These are phyloP conservation scores for Haliclona indistincta DNA, from an alignment of 37 sponge, comb jelly and placozoan genomes.

Conservation along the genomic window DNA sequence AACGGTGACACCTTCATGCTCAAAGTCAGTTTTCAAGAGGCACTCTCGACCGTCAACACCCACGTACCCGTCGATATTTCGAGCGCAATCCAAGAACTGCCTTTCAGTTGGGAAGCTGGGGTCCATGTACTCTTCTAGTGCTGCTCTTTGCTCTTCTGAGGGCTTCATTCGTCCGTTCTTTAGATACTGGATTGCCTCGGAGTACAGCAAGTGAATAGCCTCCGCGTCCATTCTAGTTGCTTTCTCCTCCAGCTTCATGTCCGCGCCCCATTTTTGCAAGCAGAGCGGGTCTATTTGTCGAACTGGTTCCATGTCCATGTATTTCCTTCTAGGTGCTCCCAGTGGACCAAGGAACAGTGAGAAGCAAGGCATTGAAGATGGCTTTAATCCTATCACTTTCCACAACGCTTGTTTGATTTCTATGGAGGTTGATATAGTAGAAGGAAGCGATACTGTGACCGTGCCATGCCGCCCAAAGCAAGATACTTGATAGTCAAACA, in stretches of 20 bases:
- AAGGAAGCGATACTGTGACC: background rate
- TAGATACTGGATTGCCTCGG: constrained; percentile 9
- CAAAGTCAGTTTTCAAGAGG: background rate
- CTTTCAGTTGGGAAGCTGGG: constrained; percentile 54
- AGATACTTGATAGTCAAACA: too few relatives aligned
- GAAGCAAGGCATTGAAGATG: constrained; percentile 4
- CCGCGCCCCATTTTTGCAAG: constrained; percentile 15
- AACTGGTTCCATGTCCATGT: background rate
- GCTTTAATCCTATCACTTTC: constrained; percentile 12
- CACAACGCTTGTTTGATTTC: background rate
- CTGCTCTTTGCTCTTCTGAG: constrained; percentile 1
- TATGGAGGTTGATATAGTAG: background rate
- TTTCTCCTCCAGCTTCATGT: constrained; percentile 27
- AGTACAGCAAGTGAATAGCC: constrained; percentile 29
- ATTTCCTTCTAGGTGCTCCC: background rate
- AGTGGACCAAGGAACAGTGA: constrained; percentile 17
- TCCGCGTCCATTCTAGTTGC: constrained; percentile 14
- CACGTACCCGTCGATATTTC: constrained; percentile 8
- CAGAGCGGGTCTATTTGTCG: background rate
- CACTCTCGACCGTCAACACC: background rate
- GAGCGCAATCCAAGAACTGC: constrained; percentile 41
- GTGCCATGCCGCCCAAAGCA: constrained; percentile 7
- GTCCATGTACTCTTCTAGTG: constrained; percentile 30
- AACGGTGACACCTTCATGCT: background rate
- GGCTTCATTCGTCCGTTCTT: constrained; percentile 6